Base-by-base conservation (phyloP, 2,113 vertebrate genomes). In the Centropus bengalensis region DNA sequence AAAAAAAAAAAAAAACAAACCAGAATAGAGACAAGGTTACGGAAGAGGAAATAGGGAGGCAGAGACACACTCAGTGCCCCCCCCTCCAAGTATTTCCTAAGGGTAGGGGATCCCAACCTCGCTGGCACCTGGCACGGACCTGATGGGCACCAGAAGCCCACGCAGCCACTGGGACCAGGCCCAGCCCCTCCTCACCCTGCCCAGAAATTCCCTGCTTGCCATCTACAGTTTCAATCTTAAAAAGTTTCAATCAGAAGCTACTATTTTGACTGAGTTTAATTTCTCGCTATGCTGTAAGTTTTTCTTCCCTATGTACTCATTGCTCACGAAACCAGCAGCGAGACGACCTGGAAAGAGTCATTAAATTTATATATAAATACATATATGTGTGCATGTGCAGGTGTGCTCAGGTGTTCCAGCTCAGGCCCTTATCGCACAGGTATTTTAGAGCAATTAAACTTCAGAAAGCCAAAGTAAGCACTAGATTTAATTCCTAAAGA, bases 311-410 rank as follows among this genome's bases (percentile, higher is more conserved):
- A 7, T 13, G 5, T 1, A 5, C 40, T n/a, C 76, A 30, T 9
- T 60, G 40, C 38, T 44, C 47, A 26, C 0, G 0, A 40, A 86
- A 69, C 30, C 8, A 11, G 21, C 28, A 45, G 11, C 1, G 20
- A 58, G 63, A 68, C 11, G 49, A 10, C 49, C 44, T 85, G n/a
- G 38, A 23, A 32, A 36, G 45, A 52, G 80, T 4, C 12, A 28
- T 14, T 27, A 45, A 69, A 21, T 21, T 47, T 49, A 22, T 19
- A 12, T 22, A 8, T 20, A 16, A 11, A 6, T 14, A 5, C 8
- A 3, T 4, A 4, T 4, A 26, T 19, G 27, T 10, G 44, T 5
- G 6, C 8, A 38, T 0, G 9, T 23, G n/a, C 3, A 4, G 1
- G 17, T 10, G 26, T 5, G 20, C 47, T 49, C 47, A 49, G 47